Base-by-base conservation (phyloP, 2,888 invertebrate species). In the Odontocerum albicorne region DNA sequence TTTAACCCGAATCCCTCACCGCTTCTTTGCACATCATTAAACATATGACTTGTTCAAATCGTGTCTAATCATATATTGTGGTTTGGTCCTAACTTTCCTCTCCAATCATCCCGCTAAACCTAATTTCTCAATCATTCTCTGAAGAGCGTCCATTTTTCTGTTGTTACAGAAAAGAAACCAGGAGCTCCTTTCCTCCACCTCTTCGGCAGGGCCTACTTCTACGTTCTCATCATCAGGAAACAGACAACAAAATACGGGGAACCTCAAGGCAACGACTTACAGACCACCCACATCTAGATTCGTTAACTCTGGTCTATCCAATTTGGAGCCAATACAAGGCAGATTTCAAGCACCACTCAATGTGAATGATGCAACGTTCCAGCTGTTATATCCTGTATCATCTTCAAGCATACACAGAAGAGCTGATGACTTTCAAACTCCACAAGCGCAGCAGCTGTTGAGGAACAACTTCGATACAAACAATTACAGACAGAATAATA, bases 91-190 rank as follows among this genome's bases (percentile, higher is more conserved):
- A 4, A 21, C 17, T 3, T 4, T 15, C 32, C 17, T 42, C 21
- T 40, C 43, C 22, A 22, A 35, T 13, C 32, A 22, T 27, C 51
- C 36, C 36, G 27, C 44, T 35, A 33, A 16, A 35, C 20, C 35
- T 32, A 20, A 20, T 42, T 43, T 51, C 43, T 17, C 43, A 36
- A 17, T 19, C 51, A 22, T 46, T 43, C 43, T 51, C 35, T 61
- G 58, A 61, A 61, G 59, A 62, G 56, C 58, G 57, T 49, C 54
- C 58, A 20, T 59, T 59, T 60, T 62, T 62, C 62, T 62, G 62
- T 62, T 77, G 74, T 78, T 77, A 74, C 77, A 78, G 77, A 77
- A 69, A 68, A 76, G 76, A 72, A 76, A 76, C 74, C 68, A 64
- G 64, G 75, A 70, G 68, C 72, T 75, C 70, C 53, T 61, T 51